phyloP scores from a whole-genome alignment of 2,113 vertebrate species.

The Parotia lawesii region DNA sequence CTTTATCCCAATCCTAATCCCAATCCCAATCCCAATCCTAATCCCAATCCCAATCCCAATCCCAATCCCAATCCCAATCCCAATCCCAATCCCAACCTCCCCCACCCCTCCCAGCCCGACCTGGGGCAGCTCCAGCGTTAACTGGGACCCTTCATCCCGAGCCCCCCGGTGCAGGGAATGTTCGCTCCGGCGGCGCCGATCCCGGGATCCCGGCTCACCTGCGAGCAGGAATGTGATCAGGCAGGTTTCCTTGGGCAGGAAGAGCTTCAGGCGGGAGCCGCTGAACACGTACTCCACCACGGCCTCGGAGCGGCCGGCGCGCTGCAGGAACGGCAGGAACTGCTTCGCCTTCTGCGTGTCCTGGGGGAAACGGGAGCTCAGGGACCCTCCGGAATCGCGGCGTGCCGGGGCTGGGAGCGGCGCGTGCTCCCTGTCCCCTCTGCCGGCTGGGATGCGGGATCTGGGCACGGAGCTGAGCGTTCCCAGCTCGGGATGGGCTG shows the following conservation, averaged over 20 bases:
- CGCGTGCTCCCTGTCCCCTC: background rate
- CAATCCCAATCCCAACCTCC: background rate
- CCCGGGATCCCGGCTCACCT: constrained; percentile 63
- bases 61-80: no score
- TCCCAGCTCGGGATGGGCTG: accelerated
- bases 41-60: no score
- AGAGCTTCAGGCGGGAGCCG: constrained; percentile 93
- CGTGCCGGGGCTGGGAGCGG: background rate
- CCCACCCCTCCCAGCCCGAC: accelerated
- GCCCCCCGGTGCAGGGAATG: background rate
- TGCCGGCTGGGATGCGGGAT: accelerated
- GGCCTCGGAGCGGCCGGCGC: constrained; percentile 92
- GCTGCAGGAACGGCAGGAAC: constrained; percentile 94
- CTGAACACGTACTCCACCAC: constrained; percentile 97
- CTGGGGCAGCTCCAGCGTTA: accelerated
- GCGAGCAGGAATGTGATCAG: constrained; percentile 97
- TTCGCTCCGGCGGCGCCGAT: accelerated
- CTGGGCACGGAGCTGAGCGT: accelerated
- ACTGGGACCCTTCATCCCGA: background rate
- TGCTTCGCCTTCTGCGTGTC: constrained; percentile 97
- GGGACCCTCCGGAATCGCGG: accelerated
- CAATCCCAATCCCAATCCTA: no score
- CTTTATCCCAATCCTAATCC: no score
- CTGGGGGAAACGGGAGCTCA: constrained; percentile 26
- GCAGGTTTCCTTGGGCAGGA: constrained; percentile 98